These are phyloP conservation scores for Centropus bengalensis DNA, from an alignment of 2,113 vertebrate species.

Conservation along the genomic window DNA sequence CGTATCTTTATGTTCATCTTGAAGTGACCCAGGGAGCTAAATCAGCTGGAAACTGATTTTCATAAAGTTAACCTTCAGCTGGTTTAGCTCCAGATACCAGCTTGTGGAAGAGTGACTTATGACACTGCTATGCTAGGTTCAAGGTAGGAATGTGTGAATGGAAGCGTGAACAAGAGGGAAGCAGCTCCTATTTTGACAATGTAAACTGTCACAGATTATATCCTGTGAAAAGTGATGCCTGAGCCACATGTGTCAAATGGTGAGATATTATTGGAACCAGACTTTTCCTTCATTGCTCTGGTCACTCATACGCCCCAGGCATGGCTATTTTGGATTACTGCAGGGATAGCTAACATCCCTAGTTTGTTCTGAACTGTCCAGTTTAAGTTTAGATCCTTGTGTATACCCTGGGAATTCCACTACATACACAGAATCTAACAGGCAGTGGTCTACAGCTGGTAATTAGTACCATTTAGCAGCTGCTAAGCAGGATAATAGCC, in stretches of 20 bases:
- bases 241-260: not conserved
- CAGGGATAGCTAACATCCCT: not conserved
- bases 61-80: not conserved
- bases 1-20: not conserved
- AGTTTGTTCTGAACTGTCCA: not conserved
- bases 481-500: not conserved
- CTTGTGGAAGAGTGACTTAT: not conserved
- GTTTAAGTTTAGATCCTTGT: not conserved
- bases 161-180: not conserved
- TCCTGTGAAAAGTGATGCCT: not conserved
- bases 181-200: not conserved
- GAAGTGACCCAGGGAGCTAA: not conserved
- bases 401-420: not conserved
- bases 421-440: not conserved
- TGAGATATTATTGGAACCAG: not conserved
- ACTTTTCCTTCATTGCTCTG: not conserved
- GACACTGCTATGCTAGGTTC: not conserved
- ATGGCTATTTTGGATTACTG: not conserved
- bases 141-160: not conserved
- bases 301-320: not conserved
- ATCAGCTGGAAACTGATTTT: not conserved
- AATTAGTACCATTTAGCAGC: slow-evolving; percentile 40
- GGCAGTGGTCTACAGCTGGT: slow-evolving; percentile 11
- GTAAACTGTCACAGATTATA: not conserved
- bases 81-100: not conserved